A percentile compares a stretch with the other conserved stretches of the same genome.
Conservation (phyloP, 2,888 invertebrate species). For the Ecliptopera silaceata region DNA sequence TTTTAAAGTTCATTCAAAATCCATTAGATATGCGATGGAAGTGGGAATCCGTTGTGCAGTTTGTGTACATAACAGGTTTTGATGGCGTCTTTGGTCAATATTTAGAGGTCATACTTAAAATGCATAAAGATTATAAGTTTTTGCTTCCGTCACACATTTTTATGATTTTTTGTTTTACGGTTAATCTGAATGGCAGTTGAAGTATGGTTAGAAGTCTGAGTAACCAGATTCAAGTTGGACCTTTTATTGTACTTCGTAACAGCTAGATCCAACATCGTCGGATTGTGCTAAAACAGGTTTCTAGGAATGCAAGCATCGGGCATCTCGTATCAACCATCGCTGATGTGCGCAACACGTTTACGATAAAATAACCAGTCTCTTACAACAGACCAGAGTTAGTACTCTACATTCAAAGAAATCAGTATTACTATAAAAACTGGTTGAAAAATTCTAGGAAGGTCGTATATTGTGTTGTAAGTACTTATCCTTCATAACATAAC, state of each 20-base stretch:
- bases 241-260: conserved; percentile 23
- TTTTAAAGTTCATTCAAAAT: conserved; percentile 2
- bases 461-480: no score
- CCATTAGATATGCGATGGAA: conserved; percentile 38
- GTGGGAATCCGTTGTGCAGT: conserved; percentile 46
- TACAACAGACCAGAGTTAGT: conserved; percentile 27
- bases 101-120: conserved; percentile 45
- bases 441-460: neutral
- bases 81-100: conserved; percentile 51
- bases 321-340: conserved; percentile 50
- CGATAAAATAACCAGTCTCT: conserved; percentile 48
- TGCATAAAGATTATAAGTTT: neutral
- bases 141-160: neutral
- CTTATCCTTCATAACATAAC: no score
- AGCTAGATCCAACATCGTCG: conserved; percentile 41
- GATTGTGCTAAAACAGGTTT: conserved; percentile 69
- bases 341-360: conserved; percentile 39
- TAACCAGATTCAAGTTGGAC: conserved; percentile 9
- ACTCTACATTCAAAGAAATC: conserved; percentile 20
- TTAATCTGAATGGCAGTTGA: neutral
- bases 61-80: conserved; percentile 63
- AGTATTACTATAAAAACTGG: neutral
- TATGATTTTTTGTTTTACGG: no score
- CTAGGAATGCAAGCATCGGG: conserved; percentile 60
- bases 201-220: no score